Conservation (phyloP, 2,113 vertebrate genomes). For the Zootoca vivipara region DNA sequence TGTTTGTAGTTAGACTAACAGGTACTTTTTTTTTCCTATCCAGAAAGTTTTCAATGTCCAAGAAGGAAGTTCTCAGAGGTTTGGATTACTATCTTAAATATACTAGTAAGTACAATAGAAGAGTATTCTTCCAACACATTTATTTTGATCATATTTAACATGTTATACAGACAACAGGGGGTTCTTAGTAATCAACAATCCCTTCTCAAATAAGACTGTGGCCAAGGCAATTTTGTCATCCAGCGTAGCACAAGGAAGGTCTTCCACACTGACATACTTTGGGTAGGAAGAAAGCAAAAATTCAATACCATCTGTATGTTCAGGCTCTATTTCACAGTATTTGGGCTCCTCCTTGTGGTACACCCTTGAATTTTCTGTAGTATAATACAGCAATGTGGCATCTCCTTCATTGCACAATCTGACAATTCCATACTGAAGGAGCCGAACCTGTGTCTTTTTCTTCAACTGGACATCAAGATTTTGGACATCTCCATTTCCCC, state of each 20-base stretch:
- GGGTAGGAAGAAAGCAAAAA: constrained; percentile 92
- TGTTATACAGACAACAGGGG: constrained; percentile 62
- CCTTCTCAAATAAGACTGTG: constrained; percentile 79
- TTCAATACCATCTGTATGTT: constrained; percentile 88
- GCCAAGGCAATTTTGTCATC: constrained; percentile 83
- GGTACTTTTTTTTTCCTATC: not conserved
- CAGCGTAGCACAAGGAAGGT: constrained; percentile 82
- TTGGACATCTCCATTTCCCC: constrained; percentile 78
- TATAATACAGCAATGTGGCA: constrained; percentile 85
- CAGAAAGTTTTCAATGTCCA: not conserved
- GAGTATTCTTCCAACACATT: constrained; percentile 29
- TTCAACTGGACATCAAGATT: constrained; percentile 76
- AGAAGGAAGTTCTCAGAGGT: not conserved
- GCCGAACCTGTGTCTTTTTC: constrained; percentile 81
- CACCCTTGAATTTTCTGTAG: constrained; percentile 90
- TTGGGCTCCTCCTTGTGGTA: constrained; percentile 94
- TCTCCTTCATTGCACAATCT: constrained; percentile 91
- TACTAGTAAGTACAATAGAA: not conserved
- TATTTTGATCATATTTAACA: constrained; percentile 48
- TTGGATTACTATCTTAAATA: not conserved
- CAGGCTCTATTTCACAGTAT: constrained; percentile 85
- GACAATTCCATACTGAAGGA: constrained; percentile 83
- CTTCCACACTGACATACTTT: constrained; percentile 80
- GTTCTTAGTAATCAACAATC: constrained; percentile 77
- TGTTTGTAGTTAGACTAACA: not conserved